Evolutionary conservation across 2,113 vertebrate species (phyloP).

Genomic region (Bos taurus): DNA sequence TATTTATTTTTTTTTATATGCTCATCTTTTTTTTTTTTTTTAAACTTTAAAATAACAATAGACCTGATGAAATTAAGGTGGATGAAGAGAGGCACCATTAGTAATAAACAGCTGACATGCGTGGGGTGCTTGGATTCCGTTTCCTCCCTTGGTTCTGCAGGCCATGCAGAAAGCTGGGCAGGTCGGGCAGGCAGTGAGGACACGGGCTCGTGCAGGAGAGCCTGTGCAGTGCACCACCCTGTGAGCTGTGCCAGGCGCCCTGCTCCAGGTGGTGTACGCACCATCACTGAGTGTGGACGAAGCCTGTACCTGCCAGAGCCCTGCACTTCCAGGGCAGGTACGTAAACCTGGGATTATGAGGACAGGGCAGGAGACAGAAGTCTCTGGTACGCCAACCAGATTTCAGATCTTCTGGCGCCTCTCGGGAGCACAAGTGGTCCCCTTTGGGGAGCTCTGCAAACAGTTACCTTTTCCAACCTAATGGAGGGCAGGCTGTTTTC

Average conservation of each 20-base stretch:
- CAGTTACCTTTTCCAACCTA: background rate
- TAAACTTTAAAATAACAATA: background rate
- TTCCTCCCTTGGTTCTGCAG: background rate
- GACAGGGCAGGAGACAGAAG: background rate
- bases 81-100: background rate
- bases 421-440: background rate
- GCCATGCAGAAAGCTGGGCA: background rate
- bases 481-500: background rate
- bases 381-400: background rate
- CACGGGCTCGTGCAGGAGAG: background rate
- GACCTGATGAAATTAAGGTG: background rate
- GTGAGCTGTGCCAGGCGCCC: background rate
- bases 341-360: background rate
- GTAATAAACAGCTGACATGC: background rate
- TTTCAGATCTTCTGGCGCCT: background rate
- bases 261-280: background rate
- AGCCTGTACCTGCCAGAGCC: background rate
- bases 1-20: background rate
- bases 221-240: background rate
- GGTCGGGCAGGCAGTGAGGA: background rate
- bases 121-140: background rate
- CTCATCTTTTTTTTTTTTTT: too few species aligned
- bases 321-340: background rate
- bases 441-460: background rate
- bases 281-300: background rate